Evolutionary conservation across 2,888 invertebrate species (phyloP).

Genomic region (Hydrotaea diabolus): DNA sequence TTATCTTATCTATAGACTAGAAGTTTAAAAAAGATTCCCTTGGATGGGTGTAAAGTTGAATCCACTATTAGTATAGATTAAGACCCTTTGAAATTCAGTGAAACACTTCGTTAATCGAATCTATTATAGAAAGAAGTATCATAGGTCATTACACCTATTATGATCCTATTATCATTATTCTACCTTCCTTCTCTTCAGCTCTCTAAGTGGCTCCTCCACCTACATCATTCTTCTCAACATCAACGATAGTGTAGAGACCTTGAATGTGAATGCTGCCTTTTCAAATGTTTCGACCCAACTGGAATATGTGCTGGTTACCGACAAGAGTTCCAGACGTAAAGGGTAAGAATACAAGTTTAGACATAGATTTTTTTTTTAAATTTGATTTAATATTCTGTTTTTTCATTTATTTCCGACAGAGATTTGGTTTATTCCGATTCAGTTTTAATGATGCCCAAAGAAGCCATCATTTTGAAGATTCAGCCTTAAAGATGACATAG

Average conservation of each 20-base stretch:
- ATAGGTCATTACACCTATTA: too few species aligned
- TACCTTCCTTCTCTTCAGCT: conserved; percentile 64
- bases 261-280: conserved; percentile 78
- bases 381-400: too few species aligned
- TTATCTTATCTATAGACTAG: too few species aligned
- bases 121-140: too few species aligned
- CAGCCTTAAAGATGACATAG: conserved; percentile 55
- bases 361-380: not conserved
- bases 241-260: conserved; percentile 75
- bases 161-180: not conserved
- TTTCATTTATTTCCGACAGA: conserved; percentile 66
- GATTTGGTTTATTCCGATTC: conserved; percentile 72
- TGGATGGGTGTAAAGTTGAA: too few species aligned
- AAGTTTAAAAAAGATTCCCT: too few species aligned
- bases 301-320: conserved; percentile 75
- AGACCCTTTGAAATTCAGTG: too few species aligned
- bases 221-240: conserved; percentile 82
- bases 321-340: conserved; percentile 73
- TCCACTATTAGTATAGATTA: too few species aligned
- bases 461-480: conserved; percentile 75
- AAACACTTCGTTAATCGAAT: too few species aligned
- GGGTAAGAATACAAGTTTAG: conserved; percentile 70
- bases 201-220: conserved; percentile 72
- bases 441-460: conserved; percentile 76
- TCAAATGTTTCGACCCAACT: conserved; percentile 69